Base-by-base conservation (phyloP, 2,113 vertebrate species). In the Philantomba maxwellii region DNA sequence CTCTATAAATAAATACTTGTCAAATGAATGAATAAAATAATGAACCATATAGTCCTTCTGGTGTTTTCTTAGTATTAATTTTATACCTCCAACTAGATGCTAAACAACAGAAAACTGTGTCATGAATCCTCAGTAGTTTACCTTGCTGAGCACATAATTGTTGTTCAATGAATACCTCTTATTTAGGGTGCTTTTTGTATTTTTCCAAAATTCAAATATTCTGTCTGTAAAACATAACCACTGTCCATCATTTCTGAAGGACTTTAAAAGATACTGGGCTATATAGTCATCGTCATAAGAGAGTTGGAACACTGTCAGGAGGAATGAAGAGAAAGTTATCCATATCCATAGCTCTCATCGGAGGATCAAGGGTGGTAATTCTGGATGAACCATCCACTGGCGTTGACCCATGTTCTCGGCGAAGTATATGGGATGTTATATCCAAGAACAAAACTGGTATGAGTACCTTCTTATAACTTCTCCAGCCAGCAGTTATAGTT, bases 251-350 rank as follows among this genome's bases (percentile, higher is more conserved):
- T 89, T 98, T 96, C 98, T 98, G 33, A 97, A 99, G 99, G 98
- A 99, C 98, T 98, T 98, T 99, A 95, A 99, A 99, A 98, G 99
- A 99, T 90, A 99, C 99, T 23, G 99, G 98, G 78, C 99, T 99
- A 95, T 99, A 99, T 51, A 98, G 97, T 93, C 99, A 99, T 98
- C 99, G 99, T 60, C 99, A 99, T 98, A 99, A 99, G 97, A 98
- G 98, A 85, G 99, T 99, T 83, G 99, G 99, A 81, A 98, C 99
- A 8, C 98, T 99, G 96, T 99, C 99, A 0, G 99, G 99, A 16
- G 99, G 99, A 26, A 99, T 99, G 99, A 99, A 99, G 98, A 99
- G 99, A 96, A 99, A 99, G 97, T 98, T 99, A 66, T 99, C 99
- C 25, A 99, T 99, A 97, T 99, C 99, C 95, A 99, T 99, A 73